Evolutionary conservation across 2,113 vertebrate species (phyloP).

Genomic region (Arizona elegans): DNA sequence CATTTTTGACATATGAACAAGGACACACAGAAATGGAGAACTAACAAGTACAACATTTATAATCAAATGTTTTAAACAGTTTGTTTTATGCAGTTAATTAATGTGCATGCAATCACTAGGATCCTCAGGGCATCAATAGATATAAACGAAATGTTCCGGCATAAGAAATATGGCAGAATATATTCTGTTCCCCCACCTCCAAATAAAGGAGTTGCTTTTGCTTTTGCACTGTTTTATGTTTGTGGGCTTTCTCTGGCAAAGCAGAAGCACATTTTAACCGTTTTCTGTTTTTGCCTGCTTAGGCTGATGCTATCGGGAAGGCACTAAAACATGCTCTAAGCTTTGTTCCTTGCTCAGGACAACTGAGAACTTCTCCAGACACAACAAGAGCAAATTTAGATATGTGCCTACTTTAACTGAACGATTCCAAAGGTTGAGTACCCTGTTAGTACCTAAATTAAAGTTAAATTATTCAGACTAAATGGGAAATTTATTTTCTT

Average conservation of each 20-base stretch:
- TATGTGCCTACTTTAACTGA: background rate
- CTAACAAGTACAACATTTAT: background rate
- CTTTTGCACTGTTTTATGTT: background rate
- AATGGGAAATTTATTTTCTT: background rate
- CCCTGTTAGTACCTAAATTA: background rate
- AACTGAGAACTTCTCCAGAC: background rate
- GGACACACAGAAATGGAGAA: background rate
- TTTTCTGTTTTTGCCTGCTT: background rate
- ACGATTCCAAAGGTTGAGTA: background rate
- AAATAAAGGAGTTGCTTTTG: background rate
- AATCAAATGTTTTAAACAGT: background rate
- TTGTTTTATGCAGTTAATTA: background rate
- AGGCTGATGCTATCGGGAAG: background rate
- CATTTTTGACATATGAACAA: background rate
- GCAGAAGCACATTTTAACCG: background rate
- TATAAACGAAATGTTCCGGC: background rate
- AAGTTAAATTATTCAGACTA: background rate
- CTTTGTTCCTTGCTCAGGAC: background rate
- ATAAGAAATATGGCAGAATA: background rate
- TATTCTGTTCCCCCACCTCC: background rate
- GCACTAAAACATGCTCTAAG: background rate
- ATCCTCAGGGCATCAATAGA: background rate
- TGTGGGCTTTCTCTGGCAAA: background rate
- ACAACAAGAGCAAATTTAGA: background rate
- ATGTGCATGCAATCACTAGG: background rate